Percentiles rank a stretch among this genome's conserved stretches.
phyloP scores from a whole-genome alignment of 2,797 vertebrate genomes.

The Myotis pilosus region DNA sequence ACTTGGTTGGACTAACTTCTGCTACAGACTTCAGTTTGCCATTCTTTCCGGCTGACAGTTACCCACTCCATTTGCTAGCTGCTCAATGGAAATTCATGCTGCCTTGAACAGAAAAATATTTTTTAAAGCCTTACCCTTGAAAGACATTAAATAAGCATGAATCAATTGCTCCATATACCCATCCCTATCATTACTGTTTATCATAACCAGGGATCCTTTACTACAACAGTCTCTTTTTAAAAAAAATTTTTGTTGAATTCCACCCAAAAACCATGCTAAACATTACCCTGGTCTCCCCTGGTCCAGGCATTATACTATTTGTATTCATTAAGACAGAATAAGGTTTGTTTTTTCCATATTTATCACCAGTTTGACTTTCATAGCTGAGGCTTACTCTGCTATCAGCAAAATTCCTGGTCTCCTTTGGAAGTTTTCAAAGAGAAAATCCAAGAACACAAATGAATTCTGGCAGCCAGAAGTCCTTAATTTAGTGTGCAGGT shows the following conservation, averaged over 20 bases:
- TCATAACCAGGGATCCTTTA: not conserved
- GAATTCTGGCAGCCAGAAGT: slow-evolving; percentile 58
- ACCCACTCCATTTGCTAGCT: not conserved
- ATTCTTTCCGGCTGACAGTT: not conserved
- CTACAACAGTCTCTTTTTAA: not conserved
- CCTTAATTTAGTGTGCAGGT: slow-evolving; percentile 48
- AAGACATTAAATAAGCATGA: not conserved
- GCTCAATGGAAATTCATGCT: not conserved
- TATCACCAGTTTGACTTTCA: slow-evolving; percentile 57
- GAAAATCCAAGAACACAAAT: slow-evolving; percentile 63
- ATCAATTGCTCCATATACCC: not conserved
- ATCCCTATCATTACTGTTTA: not conserved
- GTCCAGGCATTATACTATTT: slow-evolving; percentile 9
- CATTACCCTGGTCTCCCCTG: not conserved
- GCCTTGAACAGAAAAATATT: not conserved
- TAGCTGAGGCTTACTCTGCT: slow-evolving; percentile 38
- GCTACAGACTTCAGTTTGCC: not conserved
- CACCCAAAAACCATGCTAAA: not conserved
- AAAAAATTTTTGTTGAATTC: not conserved
- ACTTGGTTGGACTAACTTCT: not conserved
- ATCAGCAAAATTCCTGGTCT: slow-evolving; percentile 55
- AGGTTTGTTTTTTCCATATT: not conserved
- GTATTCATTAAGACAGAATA: slow-evolving; percentile 52
- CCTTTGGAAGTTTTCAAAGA: slow-evolving; percentile 61
- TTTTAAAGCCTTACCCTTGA: not conserved